phyloP scores from a whole-genome alignment of 2,888 invertebrate genomes.

The Erebia ligea region DNA sequence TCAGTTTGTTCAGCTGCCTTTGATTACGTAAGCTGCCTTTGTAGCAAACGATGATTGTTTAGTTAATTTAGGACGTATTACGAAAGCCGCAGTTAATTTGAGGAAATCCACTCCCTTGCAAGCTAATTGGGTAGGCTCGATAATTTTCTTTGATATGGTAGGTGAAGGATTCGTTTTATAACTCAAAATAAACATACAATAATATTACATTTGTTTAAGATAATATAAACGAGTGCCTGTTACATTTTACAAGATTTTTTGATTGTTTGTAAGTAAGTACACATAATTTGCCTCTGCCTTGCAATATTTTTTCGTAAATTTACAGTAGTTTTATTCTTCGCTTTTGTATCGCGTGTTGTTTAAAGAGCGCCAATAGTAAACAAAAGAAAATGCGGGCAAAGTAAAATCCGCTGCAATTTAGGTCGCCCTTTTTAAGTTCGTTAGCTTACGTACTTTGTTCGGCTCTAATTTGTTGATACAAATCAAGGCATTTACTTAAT shows the following conservation, averaged over 20 bases:
- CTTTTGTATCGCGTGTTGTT: not conserved
- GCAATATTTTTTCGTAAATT: not conserved
- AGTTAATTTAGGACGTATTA: conserved; percentile 31
- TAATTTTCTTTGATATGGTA: conserved; percentile 20
- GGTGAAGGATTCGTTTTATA: conserved; percentile 24
- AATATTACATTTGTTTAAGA: too few species aligned
- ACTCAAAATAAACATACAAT: conserved; percentile 3
- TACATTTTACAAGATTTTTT: too few species aligned
- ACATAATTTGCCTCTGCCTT: too few species aligned
- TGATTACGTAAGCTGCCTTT: conserved; percentile 24
- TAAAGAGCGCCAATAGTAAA: conserved; percentile 3
- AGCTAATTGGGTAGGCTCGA: conserved; percentile 27
- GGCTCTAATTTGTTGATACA: conserved; percentile 24
- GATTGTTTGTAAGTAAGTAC: too few species aligned
- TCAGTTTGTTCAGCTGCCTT: conserved; percentile 15
- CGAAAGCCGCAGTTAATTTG: conserved; percentile 30
- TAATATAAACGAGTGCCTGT: too few species aligned
- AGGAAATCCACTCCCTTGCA: conserved; percentile 30
- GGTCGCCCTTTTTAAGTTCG: conserved; percentile 21
- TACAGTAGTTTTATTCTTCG: conserved; percentile 7
- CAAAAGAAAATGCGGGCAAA: conserved; percentile 19
- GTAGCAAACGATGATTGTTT: conserved; percentile 31
- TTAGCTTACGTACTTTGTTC: conserved; percentile 11
- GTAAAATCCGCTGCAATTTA: conserved; percentile 16
- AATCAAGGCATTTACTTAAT: conserved; percentile 25